phyloP scores from a whole-genome alignment of 2,797 vertebrate species.

The Rhyacichthys aspro region DNA sequence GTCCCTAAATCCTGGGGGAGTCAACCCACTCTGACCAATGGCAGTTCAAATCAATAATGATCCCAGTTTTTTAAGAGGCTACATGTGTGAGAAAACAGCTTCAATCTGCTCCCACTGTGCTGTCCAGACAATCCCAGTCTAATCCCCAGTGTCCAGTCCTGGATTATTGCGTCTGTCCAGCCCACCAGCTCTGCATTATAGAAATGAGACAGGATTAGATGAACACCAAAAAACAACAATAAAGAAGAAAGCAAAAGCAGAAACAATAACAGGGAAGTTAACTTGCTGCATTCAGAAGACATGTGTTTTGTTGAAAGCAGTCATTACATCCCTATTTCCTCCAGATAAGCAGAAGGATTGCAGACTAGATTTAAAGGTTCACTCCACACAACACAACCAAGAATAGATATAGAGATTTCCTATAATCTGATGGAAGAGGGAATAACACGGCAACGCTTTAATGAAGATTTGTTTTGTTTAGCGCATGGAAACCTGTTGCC shows the following conservation, averaged over 20 bases:
- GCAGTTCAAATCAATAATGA: constrained; percentile 37
- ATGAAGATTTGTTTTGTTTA: constrained; percentile 48
- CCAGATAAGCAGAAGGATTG: constrained; percentile 33
- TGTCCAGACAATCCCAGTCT: constrained; percentile 68
- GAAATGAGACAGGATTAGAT: constrained; percentile 63
- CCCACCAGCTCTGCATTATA: constrained; percentile 52
- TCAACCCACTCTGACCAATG: constrained; percentile 41
- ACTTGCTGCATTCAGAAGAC: background rate
- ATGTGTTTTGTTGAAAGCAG: constrained; percentile 36
- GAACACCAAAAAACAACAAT: constrained; percentile 12
- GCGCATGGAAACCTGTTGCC: constrained; percentile 41
- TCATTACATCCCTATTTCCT: constrained; percentile 34
- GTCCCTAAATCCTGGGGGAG: constrained; percentile 19
- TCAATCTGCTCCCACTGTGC: constrained; percentile 56
- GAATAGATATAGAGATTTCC: constrained; percentile 30
- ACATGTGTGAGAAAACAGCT: constrained; percentile 52
- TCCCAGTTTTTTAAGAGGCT: constrained; percentile 11
- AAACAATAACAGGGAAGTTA: constrained; percentile 5
- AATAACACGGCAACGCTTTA: constrained; percentile 20
- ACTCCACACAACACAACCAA: constrained; percentile 40
- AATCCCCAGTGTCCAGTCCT: constrained; percentile 68
- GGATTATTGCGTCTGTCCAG: constrained; percentile 71
- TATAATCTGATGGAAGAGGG: constrained; percentile 25
- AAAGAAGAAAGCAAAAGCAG: background rate
- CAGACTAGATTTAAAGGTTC: constrained; percentile 38